Conservation (phyloP, 2,888 invertebrate genomes). For the Epistrophella euchroma region DNA sequence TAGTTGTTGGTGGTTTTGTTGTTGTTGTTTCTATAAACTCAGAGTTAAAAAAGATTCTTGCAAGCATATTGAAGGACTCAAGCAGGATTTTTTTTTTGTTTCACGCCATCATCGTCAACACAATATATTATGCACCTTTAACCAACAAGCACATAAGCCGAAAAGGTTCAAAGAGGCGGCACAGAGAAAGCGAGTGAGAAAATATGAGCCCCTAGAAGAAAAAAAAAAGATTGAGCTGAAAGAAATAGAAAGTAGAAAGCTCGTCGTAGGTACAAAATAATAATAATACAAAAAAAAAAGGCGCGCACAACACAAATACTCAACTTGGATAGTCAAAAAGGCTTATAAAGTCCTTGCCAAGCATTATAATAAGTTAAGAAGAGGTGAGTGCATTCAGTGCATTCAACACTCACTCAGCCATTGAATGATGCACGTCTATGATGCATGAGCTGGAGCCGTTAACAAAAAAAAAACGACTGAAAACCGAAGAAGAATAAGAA, state of each 20-base stretch:
- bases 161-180: slow-evolving; percentile 74
- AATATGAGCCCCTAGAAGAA: slow-evolving; percentile 20
- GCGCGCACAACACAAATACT: slow-evolving; percentile 74
- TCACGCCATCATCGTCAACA: slow-evolving; percentile 73
- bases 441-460: slow-evolving; percentile 51
- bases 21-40: slow-evolving; percentile 28
- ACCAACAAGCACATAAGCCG: slow-evolving; percentile 69
- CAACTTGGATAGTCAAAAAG: slow-evolving; percentile 76
- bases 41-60: slow-evolving; percentile 29
- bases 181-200: slow-evolving; percentile 51
- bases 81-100: slow-evolving; percentile 58
- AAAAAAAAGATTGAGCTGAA: slow-evolving; percentile 30
- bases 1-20: slow-evolving; percentile 48
- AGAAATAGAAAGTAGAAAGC: slow-evolving; percentile 68
- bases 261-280: slow-evolving; percentile 17
- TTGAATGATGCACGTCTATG: slow-evolving; percentile 69
- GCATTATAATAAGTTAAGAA: slow-evolving; percentile 76
- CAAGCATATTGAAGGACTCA: slow-evolving; percentile 47
- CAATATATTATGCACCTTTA: slow-evolving; percentile 76
- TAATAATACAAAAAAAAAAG: slow-evolving; percentile 46
- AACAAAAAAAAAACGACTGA: background rate
- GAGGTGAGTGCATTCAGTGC: slow-evolving; percentile 75
- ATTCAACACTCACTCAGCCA: slow-evolving; percentile 71
- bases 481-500: slow-evolving; percentile 34
- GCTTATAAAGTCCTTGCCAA: slow-evolving; percentile 75